Conservation (phyloP, 2,113 vertebrate genomes). For the Mystacornis crossleyi region DNA sequence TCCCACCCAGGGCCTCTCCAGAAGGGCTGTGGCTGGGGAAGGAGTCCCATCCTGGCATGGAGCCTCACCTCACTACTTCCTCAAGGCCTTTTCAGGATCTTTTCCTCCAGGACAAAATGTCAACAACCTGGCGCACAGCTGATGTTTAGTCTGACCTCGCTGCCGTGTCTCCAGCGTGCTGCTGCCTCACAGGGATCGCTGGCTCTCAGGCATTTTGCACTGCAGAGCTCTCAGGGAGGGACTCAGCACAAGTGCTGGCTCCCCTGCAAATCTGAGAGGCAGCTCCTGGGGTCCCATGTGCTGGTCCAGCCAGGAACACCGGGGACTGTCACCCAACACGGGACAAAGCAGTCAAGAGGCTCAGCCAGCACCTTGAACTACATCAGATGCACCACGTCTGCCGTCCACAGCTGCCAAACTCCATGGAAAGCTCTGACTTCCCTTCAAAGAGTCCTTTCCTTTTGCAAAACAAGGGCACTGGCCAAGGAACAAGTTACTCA, state of each 20-base stretch:
- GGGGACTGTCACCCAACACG: rapidly evolving
- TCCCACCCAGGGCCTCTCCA: neutral
- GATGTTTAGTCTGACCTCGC: neutral
- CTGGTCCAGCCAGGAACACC: rapidly evolving
- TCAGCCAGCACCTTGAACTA: neutral
- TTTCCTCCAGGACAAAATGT: neutral
- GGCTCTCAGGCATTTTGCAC: neutral
- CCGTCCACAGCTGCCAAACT: neutral
- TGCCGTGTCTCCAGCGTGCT: neutral
- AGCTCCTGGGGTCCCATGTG: neutral
- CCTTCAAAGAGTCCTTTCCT: neutral
- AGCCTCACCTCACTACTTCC: neutral
- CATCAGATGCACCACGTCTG: neutral
- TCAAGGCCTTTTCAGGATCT: neutral
- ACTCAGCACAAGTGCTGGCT: neutral
- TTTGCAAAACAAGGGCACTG: neutral
- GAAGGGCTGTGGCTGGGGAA: neutral
- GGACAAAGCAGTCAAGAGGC: neutral
- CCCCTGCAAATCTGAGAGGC: neutral
- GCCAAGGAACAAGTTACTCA: neutral
- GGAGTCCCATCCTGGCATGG: neutral
- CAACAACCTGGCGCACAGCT: neutral
- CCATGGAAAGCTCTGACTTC: neutral
- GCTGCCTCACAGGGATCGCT: neutral
- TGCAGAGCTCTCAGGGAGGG: neutral